Evolutionary conservation across 2,797 vertebrate genomes (phyloP), one percentile per base, ranked within the genome.

Genomic region (Carapus acus): DNA sequence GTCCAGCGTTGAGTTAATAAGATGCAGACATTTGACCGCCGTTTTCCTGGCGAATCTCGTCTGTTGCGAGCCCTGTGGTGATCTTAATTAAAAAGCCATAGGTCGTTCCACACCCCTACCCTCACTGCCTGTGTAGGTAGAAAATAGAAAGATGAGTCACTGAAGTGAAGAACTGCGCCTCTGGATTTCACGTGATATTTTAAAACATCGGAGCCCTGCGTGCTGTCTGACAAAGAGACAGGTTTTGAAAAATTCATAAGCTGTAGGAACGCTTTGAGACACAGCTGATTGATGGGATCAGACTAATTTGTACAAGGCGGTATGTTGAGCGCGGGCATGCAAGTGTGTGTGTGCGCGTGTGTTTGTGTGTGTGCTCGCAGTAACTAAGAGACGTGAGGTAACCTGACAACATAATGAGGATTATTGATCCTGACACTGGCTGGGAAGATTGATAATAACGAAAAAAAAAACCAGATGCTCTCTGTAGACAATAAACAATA

Each of bases 191-290:
- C 8, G 6, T 27, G 19, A 21, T 51, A 19, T 36, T 51, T 42
- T 15, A 14, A 54, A 46, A 53, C 19, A 1, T 20, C 11, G 20
- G 46, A 27, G 41, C 41, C 39, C 20, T 36, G 55, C 9, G 13
- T 39, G 49, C 14, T 1, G 0, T 17, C n/a, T 37, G 7, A 8
- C 6, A 36, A 20, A 7, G 16, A 43, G 23, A 41, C 19, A 19
- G 11, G 17, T 1, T 43, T 51, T 51, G 6, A 67, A 64, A 67
- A 19, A 62, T 59, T 55, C 8, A 62, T 22, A 23, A 44, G 42
- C 29, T 18, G 22, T 7, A 20, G 24, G 4, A 48, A 48, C 7
- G n/a, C 43, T n/a, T 16, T 14, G 33, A 46, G 47, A 46, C 8
- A 2, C 16, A 29, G 24, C 16, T 43, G 31, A 49, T 17, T 29